Evolutionary conservation across 35 echinoderm and acorn worm species (phyloP).

Genomic region (Hemicentrotus pulcherrimus): DNA sequence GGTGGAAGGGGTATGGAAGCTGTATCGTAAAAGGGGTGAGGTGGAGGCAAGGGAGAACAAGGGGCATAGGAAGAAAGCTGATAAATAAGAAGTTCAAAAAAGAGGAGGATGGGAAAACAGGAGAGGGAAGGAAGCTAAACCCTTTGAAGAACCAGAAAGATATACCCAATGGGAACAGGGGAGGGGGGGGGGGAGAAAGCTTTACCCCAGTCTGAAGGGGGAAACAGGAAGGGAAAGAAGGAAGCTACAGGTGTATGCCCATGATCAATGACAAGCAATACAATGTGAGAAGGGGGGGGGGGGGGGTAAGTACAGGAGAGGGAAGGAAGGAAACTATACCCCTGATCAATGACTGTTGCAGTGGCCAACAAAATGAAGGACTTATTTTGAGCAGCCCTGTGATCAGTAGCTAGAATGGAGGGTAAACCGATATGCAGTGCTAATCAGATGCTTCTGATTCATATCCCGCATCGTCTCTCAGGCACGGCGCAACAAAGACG

Average conservation of each 20-base stretch:
- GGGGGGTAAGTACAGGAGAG: not conserved
- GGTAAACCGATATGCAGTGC: not conserved
- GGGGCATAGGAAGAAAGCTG: too few species aligned
- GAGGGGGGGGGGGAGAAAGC: not conserved
- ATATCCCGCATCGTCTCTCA: not conserved
- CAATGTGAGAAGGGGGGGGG: not conserved
- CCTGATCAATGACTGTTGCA: not conserved
- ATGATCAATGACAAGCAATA: too few species aligned
- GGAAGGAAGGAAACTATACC: not conserved
- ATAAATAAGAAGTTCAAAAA: too few species aligned
- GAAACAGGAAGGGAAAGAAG: too few species aligned
- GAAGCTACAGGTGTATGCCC: too few species aligned
- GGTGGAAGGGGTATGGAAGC: too few species aligned
- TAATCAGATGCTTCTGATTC: constrained; percentile 37
- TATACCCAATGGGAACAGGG: not conserved
- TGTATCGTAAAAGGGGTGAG: too few species aligned
- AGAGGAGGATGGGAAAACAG: too few species aligned
- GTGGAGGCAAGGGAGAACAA: too few species aligned
- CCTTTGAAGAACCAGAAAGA: too few species aligned
- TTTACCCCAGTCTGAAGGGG: not conserved
- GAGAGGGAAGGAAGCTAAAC: too few species aligned
- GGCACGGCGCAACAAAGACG: not conserved
- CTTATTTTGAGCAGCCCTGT: not conserved
- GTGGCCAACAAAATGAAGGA: not conserved
- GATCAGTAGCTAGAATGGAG: not conserved